A percentile compares a stretch with the other conserved stretches of the same genome.
phyloP scores from a whole-genome alignment of 2,797 vertebrate species.

The Pagetopsis macropterus region DNA sequence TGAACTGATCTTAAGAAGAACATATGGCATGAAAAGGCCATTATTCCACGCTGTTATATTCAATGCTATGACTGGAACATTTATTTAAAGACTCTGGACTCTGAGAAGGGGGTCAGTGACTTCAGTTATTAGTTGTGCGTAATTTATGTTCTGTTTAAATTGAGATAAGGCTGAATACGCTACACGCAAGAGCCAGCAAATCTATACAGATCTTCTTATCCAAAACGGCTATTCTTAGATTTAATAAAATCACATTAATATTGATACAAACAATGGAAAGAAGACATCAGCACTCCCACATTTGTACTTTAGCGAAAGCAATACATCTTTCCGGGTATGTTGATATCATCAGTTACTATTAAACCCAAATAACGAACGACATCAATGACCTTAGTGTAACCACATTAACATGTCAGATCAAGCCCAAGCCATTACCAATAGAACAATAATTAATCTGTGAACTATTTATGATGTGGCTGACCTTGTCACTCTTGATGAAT shows the following conservation, averaged over 20 bases:
- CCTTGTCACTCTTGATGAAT: conserved; percentile 62
- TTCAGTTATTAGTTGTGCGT: conserved; percentile 27
- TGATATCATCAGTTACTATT: conserved; percentile 4
- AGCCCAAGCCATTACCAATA: conserved; percentile 20
- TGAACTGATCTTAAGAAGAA: conserved; percentile 34
- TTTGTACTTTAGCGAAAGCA: neutral
- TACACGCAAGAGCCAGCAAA: conserved; percentile 12
- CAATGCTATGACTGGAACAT: conserved; percentile 36
- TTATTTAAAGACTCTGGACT: conserved; percentile 41
- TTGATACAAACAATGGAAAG: neutral
- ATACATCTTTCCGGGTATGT: neutral
- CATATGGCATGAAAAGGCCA: conserved; percentile 39
- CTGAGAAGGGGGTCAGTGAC: conserved; percentile 22
- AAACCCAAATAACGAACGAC: conserved; percentile 1
- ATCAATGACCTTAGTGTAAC: conserved; percentile 8
- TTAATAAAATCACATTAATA: neutral
- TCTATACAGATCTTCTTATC: neutral
- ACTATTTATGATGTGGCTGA: conserved; percentile 47
- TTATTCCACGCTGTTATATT: conserved; percentile 40
- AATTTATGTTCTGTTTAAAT: conserved; percentile 55
- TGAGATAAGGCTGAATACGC: conserved; percentile 21
- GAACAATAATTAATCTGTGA: conserved; percentile 49
- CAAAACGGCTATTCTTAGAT: neutral
- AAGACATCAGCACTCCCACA: neutral
- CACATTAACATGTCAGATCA: conserved; percentile 16